Conservation (phyloP, 2,797 vertebrate species). For the Amphiprion clarkii region DNA sequence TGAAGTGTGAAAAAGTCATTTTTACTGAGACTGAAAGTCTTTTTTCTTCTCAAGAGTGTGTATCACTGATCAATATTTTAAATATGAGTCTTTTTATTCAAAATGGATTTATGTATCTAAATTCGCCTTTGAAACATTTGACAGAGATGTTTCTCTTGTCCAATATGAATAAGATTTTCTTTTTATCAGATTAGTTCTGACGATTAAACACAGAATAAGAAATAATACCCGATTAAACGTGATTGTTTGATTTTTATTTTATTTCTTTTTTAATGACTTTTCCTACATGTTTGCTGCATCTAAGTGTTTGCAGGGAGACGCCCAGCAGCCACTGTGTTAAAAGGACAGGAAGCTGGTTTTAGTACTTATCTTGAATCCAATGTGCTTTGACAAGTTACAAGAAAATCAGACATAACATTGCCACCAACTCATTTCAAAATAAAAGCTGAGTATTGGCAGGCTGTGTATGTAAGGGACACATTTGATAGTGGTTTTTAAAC, state of each 20-base stretch:
- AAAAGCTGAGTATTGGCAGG: slow-evolving; percentile 24
- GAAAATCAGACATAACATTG: background rate
- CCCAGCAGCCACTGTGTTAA: slow-evolving; percentile 78
- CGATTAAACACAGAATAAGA: background rate
- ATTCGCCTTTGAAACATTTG: too few species aligned
- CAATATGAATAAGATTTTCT: too few species aligned
- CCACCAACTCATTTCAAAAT: slow-evolving; percentile 40
- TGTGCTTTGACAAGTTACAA: background rate
- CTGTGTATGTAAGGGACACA: too few species aligned
- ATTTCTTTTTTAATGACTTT: background rate
- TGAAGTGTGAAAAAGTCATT: background rate
- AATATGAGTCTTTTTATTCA: too few species aligned
- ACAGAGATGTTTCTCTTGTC: too few species aligned
- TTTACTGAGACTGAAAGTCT: background rate
- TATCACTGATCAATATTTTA: too few species aligned
- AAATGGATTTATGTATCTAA: too few species aligned
- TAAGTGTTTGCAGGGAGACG: slow-evolving; percentile 69
- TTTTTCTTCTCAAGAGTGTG: too few species aligned
- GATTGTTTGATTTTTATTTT: background rate
- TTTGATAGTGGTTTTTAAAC: too few species aligned
- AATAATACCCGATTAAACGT: background rate
- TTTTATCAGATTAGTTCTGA: too few species aligned
- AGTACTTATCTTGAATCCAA: slow-evolving; percentile 46
- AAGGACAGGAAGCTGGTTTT: slow-evolving; percentile 81
- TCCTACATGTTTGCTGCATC: slow-evolving; percentile 15